Conservation (phyloP, 2,888 invertebrate species). For the Andrena bucephala region DNA sequence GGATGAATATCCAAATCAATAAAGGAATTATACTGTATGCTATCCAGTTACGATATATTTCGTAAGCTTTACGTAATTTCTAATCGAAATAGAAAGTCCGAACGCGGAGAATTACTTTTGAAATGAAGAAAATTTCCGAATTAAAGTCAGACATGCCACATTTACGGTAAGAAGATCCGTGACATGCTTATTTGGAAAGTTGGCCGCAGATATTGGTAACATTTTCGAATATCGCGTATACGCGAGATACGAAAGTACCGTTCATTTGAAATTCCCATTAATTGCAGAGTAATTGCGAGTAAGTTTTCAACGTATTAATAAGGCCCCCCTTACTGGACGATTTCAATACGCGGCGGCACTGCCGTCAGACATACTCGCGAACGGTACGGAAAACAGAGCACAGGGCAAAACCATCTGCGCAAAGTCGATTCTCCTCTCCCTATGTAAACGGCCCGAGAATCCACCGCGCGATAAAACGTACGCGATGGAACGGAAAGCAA, state of each 20-base stretch:
- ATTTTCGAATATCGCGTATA: conserved; percentile 20
- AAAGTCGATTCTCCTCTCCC: conserved; percentile 28
- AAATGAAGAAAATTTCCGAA: neutral
- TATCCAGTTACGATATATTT: conserved; percentile 31
- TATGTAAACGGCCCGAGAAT: neutral
- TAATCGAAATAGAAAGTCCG: neutral
- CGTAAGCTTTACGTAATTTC: conserved; percentile 43
- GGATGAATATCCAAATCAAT: conserved; percentile 5
- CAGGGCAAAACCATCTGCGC: conserved; percentile 48
- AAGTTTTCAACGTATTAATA: conserved; percentile 12
- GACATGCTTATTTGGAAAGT: conserved; percentile 44
- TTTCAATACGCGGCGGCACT: conserved; percentile 27
- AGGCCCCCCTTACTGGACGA: neutral
- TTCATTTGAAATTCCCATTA: neutral
- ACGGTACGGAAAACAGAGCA: conserved; percentile 34
- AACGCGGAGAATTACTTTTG: neutral
- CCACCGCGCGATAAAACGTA: neutral
- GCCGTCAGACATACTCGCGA: conserved; percentile 34
- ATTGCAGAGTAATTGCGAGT: neutral
- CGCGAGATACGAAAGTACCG: neutral
- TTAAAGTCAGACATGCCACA: conserved; percentile 6
- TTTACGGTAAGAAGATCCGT: neutral
- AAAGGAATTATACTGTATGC: neutral
- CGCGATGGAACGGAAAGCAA: conserved; percentile 27
- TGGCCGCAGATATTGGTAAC: conserved; percentile 14